Evolutionary conservation across 1,140 invertebrate species (phyloP), one percentile per base, ranked within the genome.

Genomic region (Drosophila obscura): DNA sequence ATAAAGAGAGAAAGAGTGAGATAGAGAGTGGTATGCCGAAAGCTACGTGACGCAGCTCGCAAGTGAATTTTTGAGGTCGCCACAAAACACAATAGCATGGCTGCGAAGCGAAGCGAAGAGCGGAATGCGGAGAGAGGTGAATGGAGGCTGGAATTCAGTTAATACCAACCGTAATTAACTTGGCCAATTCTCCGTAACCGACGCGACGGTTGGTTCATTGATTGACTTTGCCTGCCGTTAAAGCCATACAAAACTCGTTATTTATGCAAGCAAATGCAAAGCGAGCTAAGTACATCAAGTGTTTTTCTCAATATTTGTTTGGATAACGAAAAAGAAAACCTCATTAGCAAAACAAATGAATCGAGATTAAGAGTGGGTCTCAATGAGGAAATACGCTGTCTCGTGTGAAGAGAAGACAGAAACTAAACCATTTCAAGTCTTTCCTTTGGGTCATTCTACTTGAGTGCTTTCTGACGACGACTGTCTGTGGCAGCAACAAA

Each of bases 21-120:
- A 35, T 28, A 26, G 46, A 15, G 26, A 7, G 8, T 59, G 51
- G 51, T 31, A 41, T 16, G 31, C 13, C 9, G 16, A 24, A 5
- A 41, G 57, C 7, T 13, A 80, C 65, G 77, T 80, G 77, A 45
- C 39, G 22, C 13, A 35, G 48, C 53, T 63, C 43, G 64, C 67
- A 65, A 66, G 41, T 45, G 45, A 6, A 41, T 56, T 67, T 73
- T 80, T 51, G 66, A 81, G 61, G 73, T 73, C 71, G 56, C 53
- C 4, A 15, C 5, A 24, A 31, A 57, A 39, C 35, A 39, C 35
- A 39, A 35, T 35, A 3, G 31, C 31, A 35, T 11, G 8, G 9
- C 8, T 3, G 9, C 8, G 19, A 19, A 11, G 9, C 8, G 19
- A 19, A 19, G 3, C 22, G 22, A 4, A 24, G 15, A 35, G 26